These are phyloP conservation scores for Rhorus exstirpatorius DNA, from an alignment of 2,888 invertebrate genomes.

Conservation along the genomic window DNA sequence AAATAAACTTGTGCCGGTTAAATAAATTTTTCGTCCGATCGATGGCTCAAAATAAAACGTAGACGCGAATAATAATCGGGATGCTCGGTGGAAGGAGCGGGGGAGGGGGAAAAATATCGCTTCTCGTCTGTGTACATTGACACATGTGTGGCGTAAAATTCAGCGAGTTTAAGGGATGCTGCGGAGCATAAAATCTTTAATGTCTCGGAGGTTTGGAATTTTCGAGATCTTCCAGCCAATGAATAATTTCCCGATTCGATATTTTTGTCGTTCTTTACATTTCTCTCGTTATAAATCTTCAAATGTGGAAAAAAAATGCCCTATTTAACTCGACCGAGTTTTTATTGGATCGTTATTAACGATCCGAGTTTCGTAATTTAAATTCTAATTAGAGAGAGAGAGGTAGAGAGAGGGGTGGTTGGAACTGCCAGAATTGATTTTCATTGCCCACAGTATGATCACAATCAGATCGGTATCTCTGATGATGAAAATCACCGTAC, in stretches of 20 bases:
- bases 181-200: not conserved
- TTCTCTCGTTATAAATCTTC: conserved; percentile 1
- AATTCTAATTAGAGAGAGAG: too few relatives aligned
- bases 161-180: not conserved
- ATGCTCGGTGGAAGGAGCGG: too few relatives aligned
- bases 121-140: conserved; percentile 26
- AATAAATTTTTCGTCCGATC: conserved; percentile 43
- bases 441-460: conserved; percentile 38
- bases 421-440: conserved; percentile 17
- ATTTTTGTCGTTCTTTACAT: conserved; percentile 9
- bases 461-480: conserved; percentile 6
- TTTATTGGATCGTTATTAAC: too few relatives aligned
- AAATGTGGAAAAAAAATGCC: too few relatives aligned
- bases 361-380: conserved; percentile 11
- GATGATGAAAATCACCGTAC: not conserved
- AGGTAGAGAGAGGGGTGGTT: not conserved
- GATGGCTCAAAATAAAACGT: conserved; percentile 39
- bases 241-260: not conserved
- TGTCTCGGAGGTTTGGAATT: conserved; percentile 26
- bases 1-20: not conserved
- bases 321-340: too few relatives aligned
- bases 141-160: conserved; percentile 31
- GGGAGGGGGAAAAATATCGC: not conserved
- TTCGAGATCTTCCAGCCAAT: not conserved
- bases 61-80: conserved; percentile 39